Base-by-base conservation (phyloP, 2,888 invertebrate genomes). In the Bombylius major region DNA sequence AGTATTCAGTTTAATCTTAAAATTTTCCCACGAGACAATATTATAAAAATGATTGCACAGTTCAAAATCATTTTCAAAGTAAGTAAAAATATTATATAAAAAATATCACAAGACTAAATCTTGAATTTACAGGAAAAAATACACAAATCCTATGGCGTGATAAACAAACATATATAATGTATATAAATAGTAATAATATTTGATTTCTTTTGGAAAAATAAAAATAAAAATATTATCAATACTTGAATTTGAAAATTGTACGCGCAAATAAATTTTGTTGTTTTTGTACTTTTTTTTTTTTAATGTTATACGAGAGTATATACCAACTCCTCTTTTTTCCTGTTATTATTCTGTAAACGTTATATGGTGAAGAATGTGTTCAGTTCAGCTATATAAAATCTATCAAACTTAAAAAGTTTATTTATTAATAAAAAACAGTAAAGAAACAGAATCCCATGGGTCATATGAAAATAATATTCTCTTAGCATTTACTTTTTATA, bases 361-460 rank as follows among this genome's bases (percentile, higher is more conserved):
- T 23, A 23, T 23, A 23, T 23, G 23, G 23, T 23, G 23, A 23
- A 23, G 23, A 23, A 42, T 42, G 11, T 42, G 11, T 42, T 4
- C 9, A 39, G 9, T 9, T 9, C 11, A 42, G 8, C 4, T 11
- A 42, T 4, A 4, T 36, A 5, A 7, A 8, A 36, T 8, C 9
- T 42, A 4, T 11, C 4, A 11, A 42, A 42, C 39, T 42, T 42
- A 8, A 42, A 11, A 4, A 14, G 51, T 33, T 59, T 59, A 58
- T 59, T 59, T 58, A 56, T 59, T 59, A 59, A 59, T 59, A 59
- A 59, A 59, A 59, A 58, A 59, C 56, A n/a, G 55, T 59, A 44
- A 23, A 23, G 23, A 50, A 49, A 51, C 51, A n/a, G 50, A 59
- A 56, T 58, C 59, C 58, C 59, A 54, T 44, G 59, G 47, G 59